Percentiles rank a stretch among this genome's conserved stretches.
Conservation (phyloP, 2,113 vertebrate species). For the Ptychochromis oligacanthus region DNA sequence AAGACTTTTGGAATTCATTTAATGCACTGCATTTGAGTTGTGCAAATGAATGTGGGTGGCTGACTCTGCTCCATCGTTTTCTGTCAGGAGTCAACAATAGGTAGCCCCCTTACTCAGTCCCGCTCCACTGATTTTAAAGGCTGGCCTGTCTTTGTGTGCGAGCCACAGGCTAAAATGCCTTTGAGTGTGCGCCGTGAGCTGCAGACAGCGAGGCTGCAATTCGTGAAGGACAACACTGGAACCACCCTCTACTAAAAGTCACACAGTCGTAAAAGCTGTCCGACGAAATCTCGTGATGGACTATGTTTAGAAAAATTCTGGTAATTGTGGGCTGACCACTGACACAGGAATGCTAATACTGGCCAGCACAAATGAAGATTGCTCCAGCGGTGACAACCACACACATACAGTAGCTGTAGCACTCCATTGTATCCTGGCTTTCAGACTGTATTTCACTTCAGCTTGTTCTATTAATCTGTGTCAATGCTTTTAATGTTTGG, state of each 20-base stretch:
- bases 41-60: slow-evolving; percentile 30
- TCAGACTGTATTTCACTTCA: background rate
- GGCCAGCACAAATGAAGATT: slow-evolving; percentile 17
- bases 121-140: slow-evolving; percentile 55
- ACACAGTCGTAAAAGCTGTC: slow-evolving; percentile 32
- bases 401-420: slow-evolving; percentile 28
- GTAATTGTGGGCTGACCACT: slow-evolving; percentile 22
- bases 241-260: slow-evolving; percentile 56
- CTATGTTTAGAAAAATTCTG: slow-evolving; percentile 36
- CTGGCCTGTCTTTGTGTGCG: slow-evolving; percentile 44
- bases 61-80: slow-evolving; percentile 43
- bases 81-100: slow-evolving; percentile 63
- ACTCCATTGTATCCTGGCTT: background rate
- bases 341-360: slow-evolving; percentile 44
- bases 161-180: slow-evolving; percentile 34
- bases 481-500: background rate
- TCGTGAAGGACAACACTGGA: slow-evolving; percentile 28
- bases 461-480: background rate
- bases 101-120: slow-evolving; percentile 16
- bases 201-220: slow-evolving; percentile 52
- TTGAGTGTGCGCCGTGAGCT: slow-evolving; percentile 58
- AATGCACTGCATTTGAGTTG: slow-evolving; percentile 18
- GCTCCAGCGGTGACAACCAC: slow-evolving; percentile 1
- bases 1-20: slow-evolving; percentile 34
- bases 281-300: slow-evolving; percentile 33